Percentiles rank a stretch among this genome's conserved stretches.
Conservation (phyloP, 1,140 invertebrate genomes). For the Xylocopa sonorina region DNA sequence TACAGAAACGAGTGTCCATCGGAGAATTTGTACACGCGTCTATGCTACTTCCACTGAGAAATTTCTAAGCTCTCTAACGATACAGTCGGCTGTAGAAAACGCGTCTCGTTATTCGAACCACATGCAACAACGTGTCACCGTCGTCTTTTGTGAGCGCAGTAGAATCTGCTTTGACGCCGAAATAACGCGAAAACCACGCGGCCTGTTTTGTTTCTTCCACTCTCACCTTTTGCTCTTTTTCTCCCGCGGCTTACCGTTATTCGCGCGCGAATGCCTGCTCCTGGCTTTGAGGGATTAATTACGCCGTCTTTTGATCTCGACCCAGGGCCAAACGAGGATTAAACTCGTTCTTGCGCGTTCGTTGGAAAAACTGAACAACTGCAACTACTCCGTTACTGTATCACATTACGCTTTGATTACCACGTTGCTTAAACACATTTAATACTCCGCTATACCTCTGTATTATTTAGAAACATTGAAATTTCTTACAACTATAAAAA, state of each 20-base stretch:
- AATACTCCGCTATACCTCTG: too few relatives aligned
- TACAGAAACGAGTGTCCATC: too few relatives aligned
- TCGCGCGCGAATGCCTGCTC: background rate
- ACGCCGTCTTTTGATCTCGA: background rate
- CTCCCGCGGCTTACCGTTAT: background rate
- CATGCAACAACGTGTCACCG: background rate
- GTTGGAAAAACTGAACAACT: background rate
- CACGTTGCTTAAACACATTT: too few relatives aligned
- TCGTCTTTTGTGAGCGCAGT: background rate
- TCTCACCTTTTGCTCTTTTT: too few relatives aligned
- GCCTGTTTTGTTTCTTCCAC: background rate
- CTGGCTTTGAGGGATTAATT: background rate
- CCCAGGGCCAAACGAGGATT: background rate
- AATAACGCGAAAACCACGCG: background rate
- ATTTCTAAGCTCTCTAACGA: background rate
- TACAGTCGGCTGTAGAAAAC: background rate
- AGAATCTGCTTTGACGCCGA: background rate
- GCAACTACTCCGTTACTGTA: too few relatives aligned
- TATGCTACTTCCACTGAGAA: too few relatives aligned
- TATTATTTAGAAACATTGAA: too few relatives aligned
- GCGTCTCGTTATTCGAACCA: background rate
- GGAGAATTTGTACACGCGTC: too few relatives aligned
- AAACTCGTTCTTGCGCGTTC: background rate
- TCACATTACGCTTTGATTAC: too few relatives aligned
- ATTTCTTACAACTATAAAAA: too few relatives aligned